Conservation (phyloP, 2,113 vertebrate species). For the Hypomesus transpacificus region DNA sequence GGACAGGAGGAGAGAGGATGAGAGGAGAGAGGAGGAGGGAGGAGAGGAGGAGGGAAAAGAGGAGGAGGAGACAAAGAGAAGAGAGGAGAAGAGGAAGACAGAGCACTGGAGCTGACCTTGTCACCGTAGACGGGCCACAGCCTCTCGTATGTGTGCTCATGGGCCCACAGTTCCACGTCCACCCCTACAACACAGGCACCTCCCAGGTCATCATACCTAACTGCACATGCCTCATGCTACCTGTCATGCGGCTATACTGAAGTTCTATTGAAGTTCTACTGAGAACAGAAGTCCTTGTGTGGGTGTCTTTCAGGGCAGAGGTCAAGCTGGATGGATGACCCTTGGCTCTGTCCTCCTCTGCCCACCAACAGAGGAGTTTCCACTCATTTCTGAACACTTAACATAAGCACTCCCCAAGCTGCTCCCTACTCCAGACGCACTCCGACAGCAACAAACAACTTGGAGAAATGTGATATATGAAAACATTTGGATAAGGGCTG, state of each 20-base stretch:
- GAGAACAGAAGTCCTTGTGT: too few species aligned
- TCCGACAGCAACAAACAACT: constrained; percentile 45
- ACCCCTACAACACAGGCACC: constrained; percentile 68
- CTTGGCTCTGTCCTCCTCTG: too few species aligned
- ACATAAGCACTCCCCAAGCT: constrained; percentile 31
- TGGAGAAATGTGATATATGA: constrained; percentile 36
- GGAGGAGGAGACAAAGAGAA: background rate
- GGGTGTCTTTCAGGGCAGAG: too few species aligned
- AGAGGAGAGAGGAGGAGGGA: background rate
- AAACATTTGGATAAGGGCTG: constrained; percentile 42
- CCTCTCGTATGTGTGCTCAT: constrained; percentile 85
- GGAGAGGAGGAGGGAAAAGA: background rate
- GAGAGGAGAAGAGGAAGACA: background rate
- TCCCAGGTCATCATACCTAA: background rate
- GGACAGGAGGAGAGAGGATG: background rate
- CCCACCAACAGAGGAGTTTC: too few species aligned
- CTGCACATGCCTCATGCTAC: background rate
- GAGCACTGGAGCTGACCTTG: constrained; percentile 65
- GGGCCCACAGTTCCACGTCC: constrained; percentile 84
- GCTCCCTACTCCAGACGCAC: constrained; percentile 16
- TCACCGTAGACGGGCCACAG: constrained; percentile 84
- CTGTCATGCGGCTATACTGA: too few species aligned
- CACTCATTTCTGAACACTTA: constrained; percentile 7
- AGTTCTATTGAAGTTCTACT: too few species aligned
- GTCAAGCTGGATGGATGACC: too few species aligned